Percentiles rank a stretch among this genome's conserved stretches.
Conservation (phyloP, 2,113 vertebrate genomes). For the Micronycteris hirsuta region DNA sequence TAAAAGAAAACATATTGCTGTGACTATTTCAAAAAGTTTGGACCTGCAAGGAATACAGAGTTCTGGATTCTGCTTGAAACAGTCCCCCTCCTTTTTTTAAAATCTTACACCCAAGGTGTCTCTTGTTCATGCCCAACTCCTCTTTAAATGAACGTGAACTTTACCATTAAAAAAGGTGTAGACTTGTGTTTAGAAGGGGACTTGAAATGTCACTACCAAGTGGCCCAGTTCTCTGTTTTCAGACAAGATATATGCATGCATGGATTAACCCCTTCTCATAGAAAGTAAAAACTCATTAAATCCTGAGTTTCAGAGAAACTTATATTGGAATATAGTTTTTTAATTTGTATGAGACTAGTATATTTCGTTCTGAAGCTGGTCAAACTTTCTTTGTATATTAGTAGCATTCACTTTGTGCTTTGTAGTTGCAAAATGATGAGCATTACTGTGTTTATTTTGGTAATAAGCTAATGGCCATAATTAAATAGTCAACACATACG, state of each 20-base stretch:
- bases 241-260: background rate
- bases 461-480: background rate
- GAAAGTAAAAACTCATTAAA: conserved; percentile 12
- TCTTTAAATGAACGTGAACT: conserved; percentile 31
- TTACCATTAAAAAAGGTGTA: background rate
- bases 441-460: conserved; percentile 18
- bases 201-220: background rate
- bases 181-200: conserved; percentile 18
- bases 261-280: background rate
- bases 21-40: conserved; percentile 34
- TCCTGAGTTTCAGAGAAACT: background rate
- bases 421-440: conserved; percentile 10
- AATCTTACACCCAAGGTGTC: background rate
- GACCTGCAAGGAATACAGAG: background rate
- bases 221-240: background rate
- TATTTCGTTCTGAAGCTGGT: background rate
- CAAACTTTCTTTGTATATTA: background rate
- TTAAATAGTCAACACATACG: conserved; percentile 25
- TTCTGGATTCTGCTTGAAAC: background rate
- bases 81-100: background rate
- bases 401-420: background rate
- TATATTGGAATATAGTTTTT: background rate
- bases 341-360: background rate
- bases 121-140: background rate
- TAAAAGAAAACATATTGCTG: conserved; percentile 20